Base-by-base conservation (phyloP, 64 coral and sea anemone species). In the Actinia equina region DNA sequence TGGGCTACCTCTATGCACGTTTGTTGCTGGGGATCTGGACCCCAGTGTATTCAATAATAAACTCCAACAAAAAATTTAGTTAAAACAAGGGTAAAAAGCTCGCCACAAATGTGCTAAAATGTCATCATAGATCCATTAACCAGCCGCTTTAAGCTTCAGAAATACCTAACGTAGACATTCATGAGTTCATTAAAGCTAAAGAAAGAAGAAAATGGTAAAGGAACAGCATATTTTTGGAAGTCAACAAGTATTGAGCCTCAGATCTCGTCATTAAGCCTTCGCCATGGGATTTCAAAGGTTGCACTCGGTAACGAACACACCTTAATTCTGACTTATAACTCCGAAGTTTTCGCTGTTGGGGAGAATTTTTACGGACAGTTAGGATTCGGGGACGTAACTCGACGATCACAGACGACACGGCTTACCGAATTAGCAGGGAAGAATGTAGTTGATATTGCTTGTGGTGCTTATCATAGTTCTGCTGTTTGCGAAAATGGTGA, bases 401-500 rank as follows among this genome's bases (percentile, higher is more conserved):
- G 81, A 30, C 88, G 94, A 16, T 46, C 37, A 11, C 88, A 97
- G 70, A 82, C 91, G 44, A 83, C 82, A 41, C 56, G 56, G 41
- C 53, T 97, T 17, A 84, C 88, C 12, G 90, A 85, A 90, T 90
- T 97, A 87, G 82, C 76, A 20, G 88, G 91, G 17, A 97, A 90
- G 58, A 23, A 80, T 20, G 94, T 97, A n/a, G 76, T 85, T 14
- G 91, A 93, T 18, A 84, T 97, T 82, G 79, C 69, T 23, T 97
- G 94, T 79, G 94, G 94, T 17, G 91, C 90, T 49, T 84, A 88
- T 52, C 89, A 88, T 85, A 85, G 88, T 22, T 85, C 88, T 14
- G 94, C 86, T 18, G 59, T 97, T 51, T 97, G 91, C 77, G 81
- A 52, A 17, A 97, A 93, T 59, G 89, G 89, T 14, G 91, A 97